Percentiles rank a stretch among this genome's conserved stretches.
phyloP scores from a whole-genome alignment of 2,797 vertebrate genomes.

The Hippoglossus hippoglossus region DNA sequence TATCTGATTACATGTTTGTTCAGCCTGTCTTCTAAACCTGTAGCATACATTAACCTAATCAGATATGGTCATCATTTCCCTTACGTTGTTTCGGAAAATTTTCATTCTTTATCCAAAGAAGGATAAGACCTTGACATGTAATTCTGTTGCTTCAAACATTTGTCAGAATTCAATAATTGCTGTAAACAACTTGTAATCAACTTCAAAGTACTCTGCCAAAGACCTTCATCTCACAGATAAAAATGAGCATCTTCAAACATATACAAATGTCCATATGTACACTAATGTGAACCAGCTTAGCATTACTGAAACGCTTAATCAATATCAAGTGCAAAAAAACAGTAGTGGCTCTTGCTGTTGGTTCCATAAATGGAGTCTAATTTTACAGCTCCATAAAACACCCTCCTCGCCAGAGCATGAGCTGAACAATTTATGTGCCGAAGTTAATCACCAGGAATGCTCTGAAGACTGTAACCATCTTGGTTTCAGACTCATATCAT shows the following conservation, averaged over 20 bases:
- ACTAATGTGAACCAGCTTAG: conserved; percentile 72
- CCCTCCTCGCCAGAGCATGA: conserved; percentile 62
- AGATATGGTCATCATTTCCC: conserved; percentile 73
- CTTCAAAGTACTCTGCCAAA: conserved; percentile 75
- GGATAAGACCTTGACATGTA: conserved; percentile 77
- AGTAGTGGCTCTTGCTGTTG: conserved; percentile 76
- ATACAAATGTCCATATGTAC: conserved; percentile 32
- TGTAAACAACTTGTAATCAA: conserved; percentile 81
- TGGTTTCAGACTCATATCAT: conserved; percentile 42
- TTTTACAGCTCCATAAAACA: conserved; percentile 83
- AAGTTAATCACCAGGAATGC: conserved; percentile 65
- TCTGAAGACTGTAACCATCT: conserved; percentile 45
- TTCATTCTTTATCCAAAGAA: conserved; percentile 67
- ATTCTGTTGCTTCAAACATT: conserved; percentile 81
- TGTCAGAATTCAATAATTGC: conserved; percentile 82
- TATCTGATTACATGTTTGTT: conserved; percentile 81
- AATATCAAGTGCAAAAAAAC: conserved; percentile 75
- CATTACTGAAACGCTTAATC: conserved; percentile 71
- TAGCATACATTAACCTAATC: conserved; percentile 76
- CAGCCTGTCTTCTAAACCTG: conserved; percentile 77
- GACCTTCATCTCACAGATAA: conserved; percentile 71
- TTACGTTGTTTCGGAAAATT: conserved; percentile 79
- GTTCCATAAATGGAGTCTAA: conserved; percentile 80
- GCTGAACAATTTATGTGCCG: conserved; percentile 70
- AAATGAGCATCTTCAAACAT: conserved; percentile 76